Percentiles rank a stretch among this genome's conserved stretches.
phyloP scores from a whole-genome alignment of 1,140 invertebrate species.

The Pectinophora gossypiella region DNA sequence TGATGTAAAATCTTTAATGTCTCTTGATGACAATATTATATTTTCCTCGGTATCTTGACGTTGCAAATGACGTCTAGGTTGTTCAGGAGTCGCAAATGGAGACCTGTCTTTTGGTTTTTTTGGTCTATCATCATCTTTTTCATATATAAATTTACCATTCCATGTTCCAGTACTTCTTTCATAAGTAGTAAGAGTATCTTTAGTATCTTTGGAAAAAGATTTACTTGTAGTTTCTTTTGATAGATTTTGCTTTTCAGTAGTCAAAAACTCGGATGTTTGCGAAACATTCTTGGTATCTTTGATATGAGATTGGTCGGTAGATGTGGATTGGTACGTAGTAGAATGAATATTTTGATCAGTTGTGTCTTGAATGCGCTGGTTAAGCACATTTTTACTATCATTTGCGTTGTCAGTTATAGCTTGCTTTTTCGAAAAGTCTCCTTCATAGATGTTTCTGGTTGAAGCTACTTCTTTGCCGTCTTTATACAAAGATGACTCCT shows the following conservation, averaged over 20 bases:
- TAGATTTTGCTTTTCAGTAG: constrained; percentile 50
- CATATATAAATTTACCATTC: constrained; percentile 66
- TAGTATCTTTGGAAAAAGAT: constrained; percentile 44
- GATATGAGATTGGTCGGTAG: constrained; percentile 32
- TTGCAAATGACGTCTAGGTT: constrained; percentile 61
- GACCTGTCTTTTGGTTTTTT: constrained; percentile 60
- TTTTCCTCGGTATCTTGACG: constrained; percentile 68
- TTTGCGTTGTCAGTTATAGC: constrained; percentile 44
- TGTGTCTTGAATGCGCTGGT: constrained; percentile 35
- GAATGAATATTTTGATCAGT: constrained; percentile 34
- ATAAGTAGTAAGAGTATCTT: constrained; percentile 61
- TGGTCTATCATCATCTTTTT: constrained; percentile 60
- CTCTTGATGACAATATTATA: constrained; percentile 64
- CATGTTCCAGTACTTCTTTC: constrained; percentile 66
- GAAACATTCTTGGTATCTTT: constrained; percentile 41
- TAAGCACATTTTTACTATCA: constrained; percentile 34
- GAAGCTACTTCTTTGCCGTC: constrained; percentile 64
- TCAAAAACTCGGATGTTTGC: constrained; percentile 51
- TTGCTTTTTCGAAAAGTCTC: constrained; percentile 58
- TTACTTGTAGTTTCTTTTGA: constrained; percentile 44
- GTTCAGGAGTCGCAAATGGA: constrained; percentile 58
- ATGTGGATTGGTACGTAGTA: constrained; percentile 27
- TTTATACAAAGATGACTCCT: constrained; percentile 62
- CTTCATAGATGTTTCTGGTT: constrained; percentile 53
- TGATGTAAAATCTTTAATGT: constrained; percentile 70